Evolutionary conservation across 2,888 invertebrate species (phyloP), one percentile per base, ranked within the genome.

Genomic region (Julus scandinavius): DNA sequence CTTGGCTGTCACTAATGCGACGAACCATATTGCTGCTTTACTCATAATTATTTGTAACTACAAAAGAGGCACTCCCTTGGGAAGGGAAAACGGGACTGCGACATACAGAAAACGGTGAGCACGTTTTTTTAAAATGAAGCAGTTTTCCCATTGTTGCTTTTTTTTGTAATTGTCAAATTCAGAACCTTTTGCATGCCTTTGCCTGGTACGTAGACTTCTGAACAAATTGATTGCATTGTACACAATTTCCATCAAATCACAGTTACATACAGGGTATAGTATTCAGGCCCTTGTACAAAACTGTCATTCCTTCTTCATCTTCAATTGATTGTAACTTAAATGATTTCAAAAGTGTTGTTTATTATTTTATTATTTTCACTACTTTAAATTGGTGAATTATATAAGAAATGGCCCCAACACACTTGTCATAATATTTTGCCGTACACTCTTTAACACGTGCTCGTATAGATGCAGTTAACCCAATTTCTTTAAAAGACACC

Each of bases 221-320:
- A 80, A 80, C 80, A 80, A 80, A 80, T 80, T 80, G 38, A 80
- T 80, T 80, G 80, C 80, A 80, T 80, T 80, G 80, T 80, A 80
- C 80, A 80, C 80, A 80, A 38, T 80, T 80, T 80, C 80, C 80
- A 80, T 80, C 80, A 80, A 80, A 80, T 72, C 63, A 40, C 80
- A 38, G 80, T 80, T 29, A 38, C 80, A 80, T 80, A 80, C 80
- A 80, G 80, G 80, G 80, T 80, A 80, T 80, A 5, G 80, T 80
- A 80, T 38, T 80, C 80, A 38, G 38, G 38, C 80, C 80, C 80
- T 80, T 13, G 80, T 80, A 80, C 80, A 80, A 80, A 80, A 80
- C 80, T 80, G 80, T 80, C 80, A 80, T 80, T 80, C 80, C 80
- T 80, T 80, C 80, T 80, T 80, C 80, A 80, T 80, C 38, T 38